Percentiles rank a stretch among this genome's conserved stretches.
phyloP scores from a whole-genome alignment of 2,888 invertebrate species.

The Stegophylla sp. region DNA sequence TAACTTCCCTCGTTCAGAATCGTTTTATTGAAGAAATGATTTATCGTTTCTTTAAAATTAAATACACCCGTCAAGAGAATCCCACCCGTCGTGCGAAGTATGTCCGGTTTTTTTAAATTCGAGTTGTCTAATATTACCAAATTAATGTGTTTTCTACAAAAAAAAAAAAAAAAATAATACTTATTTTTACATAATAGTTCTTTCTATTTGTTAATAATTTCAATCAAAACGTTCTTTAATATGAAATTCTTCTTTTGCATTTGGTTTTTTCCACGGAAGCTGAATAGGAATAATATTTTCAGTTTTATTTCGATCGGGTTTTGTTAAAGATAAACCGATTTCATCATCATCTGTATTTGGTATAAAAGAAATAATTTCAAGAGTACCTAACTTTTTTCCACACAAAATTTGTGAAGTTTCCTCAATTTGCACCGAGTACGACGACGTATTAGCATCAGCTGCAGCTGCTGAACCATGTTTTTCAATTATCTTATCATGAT shows the following conservation, averaged over 20 bases:
- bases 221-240: slow-evolving; percentile 3
- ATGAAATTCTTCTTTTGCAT: neutral
- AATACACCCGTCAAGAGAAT: too few relatives aligned
- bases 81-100: too few relatives aligned
- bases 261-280: slow-evolving; percentile 3
- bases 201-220: neutral
- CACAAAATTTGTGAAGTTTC: slow-evolving; percentile 11
- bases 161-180: neutral
- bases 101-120: too few relatives aligned
- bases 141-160: too few relatives aligned
- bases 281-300: slow-evolving; percentile 17
- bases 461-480: neutral
- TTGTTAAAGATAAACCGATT: neutral
- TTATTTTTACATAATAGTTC: neutral
- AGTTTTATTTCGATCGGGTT: neutral
- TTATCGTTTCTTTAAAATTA: too few relatives aligned
- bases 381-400: neutral
- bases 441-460: too few relatives aligned
- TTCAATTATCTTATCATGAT: neutral
- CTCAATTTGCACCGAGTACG: neutral
- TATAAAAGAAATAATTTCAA: neutral
- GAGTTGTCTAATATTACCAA: too few relatives aligned
- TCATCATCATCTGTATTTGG: neutral
- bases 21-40: too few relatives aligned
- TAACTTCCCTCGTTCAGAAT: too few relatives aligned